Evolutionary conservation across 1,140 invertebrate species (phyloP), one percentile per base, ranked within the genome.

Genomic region (Sinella curviseta): DNA sequence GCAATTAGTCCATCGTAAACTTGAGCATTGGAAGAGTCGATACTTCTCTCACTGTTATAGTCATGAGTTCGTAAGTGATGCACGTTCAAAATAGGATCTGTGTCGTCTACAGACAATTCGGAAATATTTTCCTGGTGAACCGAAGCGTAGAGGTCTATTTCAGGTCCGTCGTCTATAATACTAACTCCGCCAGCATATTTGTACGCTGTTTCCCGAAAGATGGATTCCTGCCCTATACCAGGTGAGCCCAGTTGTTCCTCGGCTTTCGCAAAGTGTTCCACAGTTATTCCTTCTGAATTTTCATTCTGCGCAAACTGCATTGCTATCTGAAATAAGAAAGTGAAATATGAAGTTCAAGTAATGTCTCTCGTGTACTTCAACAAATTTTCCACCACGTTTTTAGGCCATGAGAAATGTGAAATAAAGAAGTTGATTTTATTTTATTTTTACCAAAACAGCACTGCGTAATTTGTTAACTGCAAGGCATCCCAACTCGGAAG

Each of bases 231-330:
- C 8, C 65, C 65, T 14, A 31, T 17, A 30, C 65, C 30, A 30
- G 28, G 65, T 14, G 65, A 70, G 26, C 65, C 65, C 65, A 70
- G 65, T 33, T 70, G 65, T 33, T 33, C 8, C 30, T 70, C 65
- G 2, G 65, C 65, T 70, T 70, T 70, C 12, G 65, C 26, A 33
- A 70, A 70, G 8, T 70, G 65, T 30, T 70, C 65, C 1, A 33
- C 65, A 31, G 12, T 8, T 12, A 70, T 70, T 70, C 65, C 65
- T n/a, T 70, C 65, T 16, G 65, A 70, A n/a, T 70, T 70, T 70
- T 70, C 65, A 33, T 70, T 70, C 3, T 70, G 65, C 4, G 26
- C 8, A 70, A 70, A 70, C 30, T 70, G 65, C 65, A 70, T 30
- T 30, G 65, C 65, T 31, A 70, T 33, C 65, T 70, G 24, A 70